These are phyloP conservation scores for Rhopalosiphum nymphaeae DNA, from an alignment of 2,888 invertebrate genomes.

Conservation along the genomic window DNA sequence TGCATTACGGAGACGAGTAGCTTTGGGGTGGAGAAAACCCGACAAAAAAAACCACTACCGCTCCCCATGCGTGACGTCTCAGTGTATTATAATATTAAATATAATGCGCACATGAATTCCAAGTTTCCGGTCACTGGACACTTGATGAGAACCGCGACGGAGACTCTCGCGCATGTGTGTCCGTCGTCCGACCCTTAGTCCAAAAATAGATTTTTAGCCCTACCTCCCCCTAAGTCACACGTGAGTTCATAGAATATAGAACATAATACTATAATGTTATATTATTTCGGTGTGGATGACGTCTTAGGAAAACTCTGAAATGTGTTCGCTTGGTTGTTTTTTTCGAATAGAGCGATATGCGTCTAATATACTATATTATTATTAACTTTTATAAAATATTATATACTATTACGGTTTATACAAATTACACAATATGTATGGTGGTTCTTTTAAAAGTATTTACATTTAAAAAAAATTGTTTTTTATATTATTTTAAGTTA, in stretches of 20 bases:
- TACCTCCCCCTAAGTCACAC: not conserved
- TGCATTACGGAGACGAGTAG: not conserved
- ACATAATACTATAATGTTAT: not conserved
- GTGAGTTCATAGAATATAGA: not conserved
- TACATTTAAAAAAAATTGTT: not conserved
- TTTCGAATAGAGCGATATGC: not conserved
- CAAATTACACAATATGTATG: not conserved
- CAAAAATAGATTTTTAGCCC: slow-evolving; percentile 45
- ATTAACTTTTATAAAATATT: not conserved
- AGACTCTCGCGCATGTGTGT: not conserved
- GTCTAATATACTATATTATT: not conserved
- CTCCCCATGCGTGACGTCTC: not conserved
- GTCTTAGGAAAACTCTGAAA: slow-evolving; percentile 3
- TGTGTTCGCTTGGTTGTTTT: not conserved
- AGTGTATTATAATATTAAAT: not conserved
- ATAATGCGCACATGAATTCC: not conserved
- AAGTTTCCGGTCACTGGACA: slow-evolving; percentile 64
- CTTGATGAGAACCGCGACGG: slow-evolving; percentile 22
- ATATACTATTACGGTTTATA: not conserved
- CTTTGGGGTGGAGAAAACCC: not conserved
- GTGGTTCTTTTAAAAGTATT: not conserved
- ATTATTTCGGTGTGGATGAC: not conserved
- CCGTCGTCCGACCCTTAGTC: slow-evolving; percentile 46
- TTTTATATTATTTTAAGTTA: too few relatives aligned
- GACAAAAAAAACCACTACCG: not conserved